Base-by-base conservation (phyloP, 2,888 invertebrate genomes). In the Epirrhoe alternata region DNA sequence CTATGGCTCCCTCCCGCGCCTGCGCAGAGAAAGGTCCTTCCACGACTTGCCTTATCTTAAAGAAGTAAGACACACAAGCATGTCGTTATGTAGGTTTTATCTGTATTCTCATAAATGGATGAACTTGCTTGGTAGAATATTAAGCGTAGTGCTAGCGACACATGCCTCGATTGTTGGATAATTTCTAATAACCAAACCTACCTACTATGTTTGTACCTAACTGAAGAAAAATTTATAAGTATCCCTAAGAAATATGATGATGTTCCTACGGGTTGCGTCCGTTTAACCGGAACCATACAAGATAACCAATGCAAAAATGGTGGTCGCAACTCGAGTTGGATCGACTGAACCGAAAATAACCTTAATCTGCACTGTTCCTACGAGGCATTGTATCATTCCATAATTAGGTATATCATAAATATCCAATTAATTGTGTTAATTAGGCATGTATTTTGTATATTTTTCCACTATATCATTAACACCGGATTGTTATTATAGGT, bases 11-110 rank as follows among this genome's bases (percentile, higher is more conserved):
- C 94, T 96, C 83, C 95, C 96, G 76, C 95, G 96, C 87, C 94
- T 97, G 77, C 94, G 96, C 80, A 95, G 97, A 77, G 97, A 97
- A 92, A 92, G 96, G 82, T 96, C 97, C 77, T 97, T 95, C 92
- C 96, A 96, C 89, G 97, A 97, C 85, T 95, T 96, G 82, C 96
- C 96, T 83, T 94, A 94, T 75, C 93, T 96, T 70, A 96, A 96
- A 94, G 97, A 97, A 94, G 96, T 96, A 96, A 96, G 95, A 87
- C 62, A 70, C 55, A 66, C 68, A 73, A 78, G 86, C 89, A 90
- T 90, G 88, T 61, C 72, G 72, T 68, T 75, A 74, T 31, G 66
- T 79, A 76, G 70, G 64, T 38, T 55, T 64, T 51, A 57, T 68
- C 33, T 64, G 58, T 62, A 60, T 14, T 14, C 51, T 57, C 64